Conservation (phyloP, 2,888 invertebrate species). For the Erebia epiphron region DNA sequence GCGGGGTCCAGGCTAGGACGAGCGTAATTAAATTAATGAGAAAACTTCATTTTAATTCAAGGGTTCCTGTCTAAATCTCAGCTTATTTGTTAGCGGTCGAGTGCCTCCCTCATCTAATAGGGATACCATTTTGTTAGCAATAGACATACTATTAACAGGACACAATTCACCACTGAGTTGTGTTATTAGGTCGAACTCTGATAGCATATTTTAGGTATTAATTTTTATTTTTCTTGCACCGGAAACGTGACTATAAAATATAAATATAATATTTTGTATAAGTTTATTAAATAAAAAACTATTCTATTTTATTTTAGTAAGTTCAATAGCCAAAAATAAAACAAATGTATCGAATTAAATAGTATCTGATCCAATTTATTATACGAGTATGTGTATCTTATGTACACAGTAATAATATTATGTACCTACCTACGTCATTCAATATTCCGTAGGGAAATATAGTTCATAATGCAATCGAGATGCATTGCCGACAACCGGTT, state of each 20-base stretch:
- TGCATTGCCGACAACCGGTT: neutral
- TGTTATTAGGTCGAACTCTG: too few relatives aligned
- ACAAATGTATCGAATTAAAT: neutral
- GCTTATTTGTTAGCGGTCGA: conserved; percentile 75
- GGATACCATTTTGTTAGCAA: neutral
- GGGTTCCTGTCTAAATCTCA: conserved; percentile 77
- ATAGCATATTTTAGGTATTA: too few relatives aligned
- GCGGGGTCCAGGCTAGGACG: conserved; percentile 48
- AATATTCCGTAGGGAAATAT: conserved; percentile 13
- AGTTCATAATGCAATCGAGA: conserved; percentile 13
- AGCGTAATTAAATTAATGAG: conserved; percentile 82
- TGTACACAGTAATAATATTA: neutral
- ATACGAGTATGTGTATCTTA: neutral
- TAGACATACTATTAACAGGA: too few relatives aligned
- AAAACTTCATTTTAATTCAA: conserved; percentile 81
- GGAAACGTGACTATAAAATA: too few relatives aligned
- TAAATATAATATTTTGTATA: too few relatives aligned
- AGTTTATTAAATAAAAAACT: too few relatives aligned
- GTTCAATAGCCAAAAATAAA: neutral
- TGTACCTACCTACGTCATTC: neutral
- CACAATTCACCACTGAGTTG: neutral
- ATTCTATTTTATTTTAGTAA: too few relatives aligned
- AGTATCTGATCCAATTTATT: neutral
- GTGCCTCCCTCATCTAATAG: conserved; percentile 36
- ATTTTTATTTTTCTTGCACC: too few relatives aligned